A percentile compares a stretch with the other conserved stretches of the same genome.
phyloP scores from a whole-genome alignment of 1,140 invertebrate species.

The Drosophila albomicans region DNA sequence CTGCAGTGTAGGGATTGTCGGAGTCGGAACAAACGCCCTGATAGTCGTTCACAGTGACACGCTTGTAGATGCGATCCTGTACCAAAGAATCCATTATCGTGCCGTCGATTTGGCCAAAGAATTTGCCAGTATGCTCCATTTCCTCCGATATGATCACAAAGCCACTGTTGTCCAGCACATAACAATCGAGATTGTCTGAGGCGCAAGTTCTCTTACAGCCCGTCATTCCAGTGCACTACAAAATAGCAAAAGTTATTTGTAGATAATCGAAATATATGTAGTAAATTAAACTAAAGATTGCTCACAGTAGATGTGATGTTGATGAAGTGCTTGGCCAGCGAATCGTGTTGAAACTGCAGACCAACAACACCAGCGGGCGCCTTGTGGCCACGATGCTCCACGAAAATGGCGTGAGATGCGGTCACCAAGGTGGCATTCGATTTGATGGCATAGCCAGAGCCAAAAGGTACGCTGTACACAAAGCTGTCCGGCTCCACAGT shows the following conservation, averaged over 20 bases:
- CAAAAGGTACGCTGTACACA: constrained; percentile 95
- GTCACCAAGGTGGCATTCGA: constrained; percentile 90
- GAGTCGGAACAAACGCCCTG: constrained; percentile 94
- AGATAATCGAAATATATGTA: no score
- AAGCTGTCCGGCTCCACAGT: constrained; percentile 94
- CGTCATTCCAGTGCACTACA: constrained; percentile 89
- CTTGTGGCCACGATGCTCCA: constrained; percentile 92
- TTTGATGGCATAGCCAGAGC: constrained; percentile 89
- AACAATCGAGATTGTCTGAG: constrained; percentile 94
- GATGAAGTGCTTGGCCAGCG: constrained; percentile 92
- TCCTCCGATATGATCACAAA: constrained; percentile 96
- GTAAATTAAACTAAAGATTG: neutral
- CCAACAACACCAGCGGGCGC: constrained; percentile 96
- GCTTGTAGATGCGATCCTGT: constrained; percentile 95
- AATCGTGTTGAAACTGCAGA: constrained; percentile 92
- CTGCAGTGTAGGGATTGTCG: constrained; percentile 89
- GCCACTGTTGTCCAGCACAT: constrained; percentile 96
- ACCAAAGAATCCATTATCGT: constrained; percentile 97
- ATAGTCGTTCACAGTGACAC: constrained; percentile 94
- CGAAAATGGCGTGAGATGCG: constrained; percentile 95
- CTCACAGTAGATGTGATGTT: constrained; percentile 94
- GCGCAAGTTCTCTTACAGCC: constrained; percentile 93
- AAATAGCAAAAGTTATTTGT: constrained; percentile 17
- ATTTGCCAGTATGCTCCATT: constrained; percentile 92
- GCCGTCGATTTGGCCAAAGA: constrained; percentile 97